Base-by-base conservation (phyloP, 1,140 invertebrate species). In the Ceratitis capitata region DNA sequence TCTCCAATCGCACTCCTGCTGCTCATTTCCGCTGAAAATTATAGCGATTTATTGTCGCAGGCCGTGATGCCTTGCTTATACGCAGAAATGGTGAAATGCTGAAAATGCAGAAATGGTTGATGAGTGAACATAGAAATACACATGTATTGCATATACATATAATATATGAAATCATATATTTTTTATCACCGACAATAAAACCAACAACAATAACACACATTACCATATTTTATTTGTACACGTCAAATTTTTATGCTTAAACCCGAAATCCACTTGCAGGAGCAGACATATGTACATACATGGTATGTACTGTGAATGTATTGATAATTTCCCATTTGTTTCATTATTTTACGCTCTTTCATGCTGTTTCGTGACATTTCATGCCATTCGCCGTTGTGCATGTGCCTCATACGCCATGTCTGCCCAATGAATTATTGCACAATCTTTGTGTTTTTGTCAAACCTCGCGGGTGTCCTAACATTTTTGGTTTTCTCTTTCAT, bases 381-480 rank as follows among this genome's bases (percentile, higher is more conserved):
- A 69, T 69, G 64, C 35, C 6, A 39, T 39, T 35, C 32, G 14
- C 29, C 6, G 26, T 39, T 69, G 45, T 56, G n/a, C n/a, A n/a
- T n/a, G n/a, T n/a, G n/a, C n/a, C n/a, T n/a, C n/a, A n/a, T n/a
- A 16, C 35, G 64, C 64, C 26, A 26, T 69, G 64, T 69, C 39
- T 69, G 64, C 26, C 12, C 64, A 42, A 39, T 39, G 64, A 35
- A 64, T 64, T 64, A 64, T 64, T 64, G 58, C 32, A 12, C 58
- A 64, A 64, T 64, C 64, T 42, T 69, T 35, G 32, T 5, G 26
- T 78, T 78, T 45, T 47, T 42, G 23, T 45, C 69, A 78, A 45
- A 45, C 69, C 69, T 78, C 69, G 39, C 39, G 69, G 69, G 69
- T 78, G 69, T 78, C 42, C 69, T 78, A 78, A 42, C 69, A 5